Percentiles rank a stretch among this genome's conserved stretches.
phyloP scores from a whole-genome alignment of 2,888 invertebrate genomes.

The Bibio marci region DNA sequence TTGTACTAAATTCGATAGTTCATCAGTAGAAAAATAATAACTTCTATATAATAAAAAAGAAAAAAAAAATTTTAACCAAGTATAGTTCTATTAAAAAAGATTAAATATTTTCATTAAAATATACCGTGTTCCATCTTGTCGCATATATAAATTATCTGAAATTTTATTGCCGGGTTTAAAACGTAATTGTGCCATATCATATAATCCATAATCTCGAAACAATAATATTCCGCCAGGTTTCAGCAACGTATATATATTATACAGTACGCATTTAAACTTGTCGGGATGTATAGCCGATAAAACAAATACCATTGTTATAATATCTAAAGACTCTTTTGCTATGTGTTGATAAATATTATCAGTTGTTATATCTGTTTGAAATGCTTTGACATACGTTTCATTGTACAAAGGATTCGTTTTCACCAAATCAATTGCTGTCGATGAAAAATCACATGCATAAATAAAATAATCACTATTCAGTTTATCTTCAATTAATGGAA shows the following conservation, averaged over 20 bases:
- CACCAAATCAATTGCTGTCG: slow-evolving; percentile 74
- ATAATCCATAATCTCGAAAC: slow-evolving; percentile 85
- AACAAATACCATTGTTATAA: slow-evolving; percentile 85
- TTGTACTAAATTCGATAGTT: slow-evolving; percentile 45
- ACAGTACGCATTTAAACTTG: slow-evolving; percentile 47
- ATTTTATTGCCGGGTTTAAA: slow-evolving; percentile 90
- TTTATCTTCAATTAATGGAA: slow-evolving; percentile 71
- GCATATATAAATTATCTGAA: slow-evolving; percentile 79
- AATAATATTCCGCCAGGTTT: slow-evolving; percentile 65
- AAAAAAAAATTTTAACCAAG: slow-evolving; percentile 12
- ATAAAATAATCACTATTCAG: slow-evolving; percentile 44
- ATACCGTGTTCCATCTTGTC: slow-evolving; percentile 84
- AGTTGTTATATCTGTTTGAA: slow-evolving; percentile 70
- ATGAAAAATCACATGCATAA: slow-evolving; percentile 86
- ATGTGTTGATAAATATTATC: slow-evolving; percentile 43
- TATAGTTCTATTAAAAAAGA: background rate
- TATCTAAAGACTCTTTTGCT: slow-evolving; percentile 40
- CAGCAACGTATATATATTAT: slow-evolving; percentile 46
- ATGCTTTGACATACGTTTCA: slow-evolving; percentile 48
- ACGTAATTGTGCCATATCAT: slow-evolving; percentile 90
- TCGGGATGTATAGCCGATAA: slow-evolving; percentile 85
- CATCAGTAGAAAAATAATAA: slow-evolving; percentile 65
- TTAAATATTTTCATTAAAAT: background rate
- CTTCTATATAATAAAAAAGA: slow-evolving; percentile 32
- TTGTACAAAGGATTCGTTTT: slow-evolving; percentile 51